phyloP scores from a whole-genome alignment of 2,888 invertebrate species.

The Plebejus melissa region DNA sequence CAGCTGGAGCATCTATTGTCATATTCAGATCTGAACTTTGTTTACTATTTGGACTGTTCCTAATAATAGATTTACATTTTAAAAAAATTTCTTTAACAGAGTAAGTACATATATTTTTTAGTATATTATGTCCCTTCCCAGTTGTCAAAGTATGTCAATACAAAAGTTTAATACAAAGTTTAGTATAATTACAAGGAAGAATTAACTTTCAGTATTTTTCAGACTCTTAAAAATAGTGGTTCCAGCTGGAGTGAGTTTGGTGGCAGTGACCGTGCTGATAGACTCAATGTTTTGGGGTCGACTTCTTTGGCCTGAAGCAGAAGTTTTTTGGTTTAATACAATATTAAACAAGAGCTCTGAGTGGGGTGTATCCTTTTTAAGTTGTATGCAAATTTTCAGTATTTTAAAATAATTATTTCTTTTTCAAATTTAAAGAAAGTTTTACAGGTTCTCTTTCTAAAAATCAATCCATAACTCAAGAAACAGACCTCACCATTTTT shows the following conservation, averaged over 20 bases:
- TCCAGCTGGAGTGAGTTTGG: slow-evolving; percentile 83
- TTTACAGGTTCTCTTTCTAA: neutral
- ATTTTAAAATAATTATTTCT: neutral
- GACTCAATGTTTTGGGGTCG: slow-evolving; percentile 97
- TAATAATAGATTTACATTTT: slow-evolving; percentile 88
- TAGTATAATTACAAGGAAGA: neutral
- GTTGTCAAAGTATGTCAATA: neutral
- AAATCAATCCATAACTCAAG: slow-evolving; percentile 26
- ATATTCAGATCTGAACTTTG: slow-evolving; percentile 95
- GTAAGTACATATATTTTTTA: slow-evolving; percentile 45
- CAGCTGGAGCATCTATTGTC: slow-evolving; percentile 92
- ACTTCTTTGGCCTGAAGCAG: slow-evolving; percentile 96
- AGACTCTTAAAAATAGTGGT: slow-evolving; percentile 86
- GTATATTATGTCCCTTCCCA: neutral
- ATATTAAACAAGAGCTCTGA: slow-evolving; percentile 95
- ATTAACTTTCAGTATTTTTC: slow-evolving; percentile 39
- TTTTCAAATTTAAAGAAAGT: neutral
- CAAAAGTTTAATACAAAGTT: neutral
- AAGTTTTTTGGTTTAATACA: slow-evolving; percentile 97
- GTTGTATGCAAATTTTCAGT: too few species aligned
- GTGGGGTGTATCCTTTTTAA: slow-evolving; percentile 96
- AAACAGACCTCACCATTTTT: slow-evolving; percentile 92
- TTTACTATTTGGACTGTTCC: slow-evolving; percentile 90
- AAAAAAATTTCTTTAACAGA: slow-evolving; percentile 78
- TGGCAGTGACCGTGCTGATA: slow-evolving; percentile 85